Evolutionary conservation across 2,888 invertebrate species (phyloP).

Genomic region (Elmis aenea): DNA sequence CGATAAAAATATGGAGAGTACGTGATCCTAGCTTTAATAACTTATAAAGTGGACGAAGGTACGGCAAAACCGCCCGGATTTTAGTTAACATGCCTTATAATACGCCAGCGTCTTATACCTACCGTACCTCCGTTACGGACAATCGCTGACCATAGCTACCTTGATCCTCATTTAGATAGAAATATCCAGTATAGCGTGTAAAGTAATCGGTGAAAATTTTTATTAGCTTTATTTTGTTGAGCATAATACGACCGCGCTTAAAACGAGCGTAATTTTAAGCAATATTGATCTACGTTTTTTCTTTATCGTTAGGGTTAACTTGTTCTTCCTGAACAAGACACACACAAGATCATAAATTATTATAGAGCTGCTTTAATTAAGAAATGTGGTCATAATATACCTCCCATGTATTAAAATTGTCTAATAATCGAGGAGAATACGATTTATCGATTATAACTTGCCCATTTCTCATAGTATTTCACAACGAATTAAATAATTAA

Average conservation of each 20-base stretch:
- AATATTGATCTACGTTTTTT: conserved; percentile 7
- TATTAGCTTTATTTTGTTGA: conserved; percentile 17
- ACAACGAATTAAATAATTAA: no score
- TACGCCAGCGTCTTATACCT: background rate
- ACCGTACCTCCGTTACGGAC: conserved; percentile 11
- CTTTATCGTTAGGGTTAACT: conserved; percentile 7
- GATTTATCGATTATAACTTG: conserved; percentile 14
- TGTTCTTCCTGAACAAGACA: conserved; percentile 8
- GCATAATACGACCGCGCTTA: conserved; percentile 6
- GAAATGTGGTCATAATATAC: conserved; percentile 16
- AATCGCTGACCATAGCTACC: conserved; percentile 15
- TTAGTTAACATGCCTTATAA: no score
- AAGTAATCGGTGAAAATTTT: conserved; percentile 25
- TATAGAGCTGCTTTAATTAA: conserved; percentile 25
- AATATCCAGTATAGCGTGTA: conserved; percentile 18
- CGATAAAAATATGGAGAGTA: conserved; percentile 27
- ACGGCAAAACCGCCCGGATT: conserved; percentile 6
- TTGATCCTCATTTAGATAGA: conserved; percentile 20
- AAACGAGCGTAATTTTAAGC: conserved; percentile 13
- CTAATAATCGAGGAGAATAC: conserved; percentile 9
- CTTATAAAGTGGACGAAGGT: conserved; percentile 10
- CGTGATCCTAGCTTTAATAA: conserved; percentile 25
- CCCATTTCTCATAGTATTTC: no score
- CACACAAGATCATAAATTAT: conserved; percentile 22
- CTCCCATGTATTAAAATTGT: conserved; percentile 18